Base-by-base conservation (phyloP, 2,113 vertebrate species). In the Sturnira hondurensis region DNA sequence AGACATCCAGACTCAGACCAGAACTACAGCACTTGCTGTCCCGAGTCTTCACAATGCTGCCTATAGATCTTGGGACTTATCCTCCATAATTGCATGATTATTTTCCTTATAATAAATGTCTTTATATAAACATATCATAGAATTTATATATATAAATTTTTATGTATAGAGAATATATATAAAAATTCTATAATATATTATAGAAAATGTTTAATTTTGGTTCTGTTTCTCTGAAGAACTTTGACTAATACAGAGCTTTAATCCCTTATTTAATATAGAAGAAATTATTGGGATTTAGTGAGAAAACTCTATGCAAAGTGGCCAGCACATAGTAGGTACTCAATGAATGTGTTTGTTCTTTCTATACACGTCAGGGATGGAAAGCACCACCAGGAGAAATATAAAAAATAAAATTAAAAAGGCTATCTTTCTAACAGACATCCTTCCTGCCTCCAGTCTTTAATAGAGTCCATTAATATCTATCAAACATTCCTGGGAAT, bases 391-490 rank as follows among this genome's bases (percentile, higher is more conserved):
- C 52, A 86, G 24, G 6, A 85, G 47, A 91, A 96, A 94, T 94
- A 74, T 95, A 96, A n/a, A n/a, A 36, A 70, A 95, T 95, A 67
- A 36, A 36, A 41, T 14, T 5, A 76, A 43, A 41, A 96, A n/a
- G n/a, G 33, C 45, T 89, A 65, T 92, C 94, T 96, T 97, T 91
- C 88, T 93, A 97, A 94, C 20, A 97, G 95, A 96, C 78, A 95
- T 68, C 89, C 88, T 96, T 97, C 89, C 86, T 96, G 88, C 88
- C 89, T 97, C 94, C 12, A 96, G 84, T 96, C 93, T 97, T 95
- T 97, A 98, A 98, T 97, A 97, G 97, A 97, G 83, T 94, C 93
- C 96, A 98, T 98, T 98, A 97, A 97, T 97, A 97, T 97, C 97
- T 96, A 96, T 98, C 97, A 96, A 96, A 91, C 91, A 97, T 96